Conservation (phyloP, 2,888 invertebrate species). For the Eretmocerus hayati region DNA sequence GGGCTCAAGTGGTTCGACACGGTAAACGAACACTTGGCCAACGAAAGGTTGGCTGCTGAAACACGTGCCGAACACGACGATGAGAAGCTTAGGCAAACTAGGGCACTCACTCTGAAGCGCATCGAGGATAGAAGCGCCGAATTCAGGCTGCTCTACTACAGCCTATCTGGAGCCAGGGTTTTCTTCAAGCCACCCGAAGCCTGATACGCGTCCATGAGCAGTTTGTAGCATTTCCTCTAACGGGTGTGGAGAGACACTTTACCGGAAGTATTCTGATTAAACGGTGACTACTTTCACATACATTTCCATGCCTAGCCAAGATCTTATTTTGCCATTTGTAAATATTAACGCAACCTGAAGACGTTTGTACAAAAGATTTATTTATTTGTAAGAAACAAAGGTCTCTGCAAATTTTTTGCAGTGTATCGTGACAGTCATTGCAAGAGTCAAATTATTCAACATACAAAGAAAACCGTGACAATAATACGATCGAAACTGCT, state of each 20-base stretch:
- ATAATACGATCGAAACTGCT: conserved; percentile 10
- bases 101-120: conserved; percentile 81
- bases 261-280: conserved; percentile 7
- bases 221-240: no score
- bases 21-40: conserved; percentile 64
- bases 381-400: conserved; percentile 10
- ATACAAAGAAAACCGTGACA: conserved; percentile 8
- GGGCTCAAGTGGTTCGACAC: conserved; percentile 93
- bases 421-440: conserved; percentile 8
- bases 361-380: conserved; percentile 15
- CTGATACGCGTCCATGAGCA: no score
- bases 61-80: conserved; percentile 57
- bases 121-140: conserved; percentile 56
- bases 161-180: conserved; percentile 87
- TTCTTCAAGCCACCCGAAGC: conserved; percentile 68
- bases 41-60: conserved; percentile 59
- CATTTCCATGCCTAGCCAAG: neutral
- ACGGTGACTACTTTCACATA: neutral
- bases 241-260: no score
- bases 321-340: conserved; percentile 13
- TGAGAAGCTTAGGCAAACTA: conserved; percentile 85
- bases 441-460: conserved; percentile 4
- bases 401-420: neutral
- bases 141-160: conserved; percentile 84
- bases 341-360: conserved; percentile 14